Evolutionary conservation across 2,113 vertebrate species (phyloP), one percentile per base, ranked within the genome.

Genomic region (Pelecanus crispus): DNA sequence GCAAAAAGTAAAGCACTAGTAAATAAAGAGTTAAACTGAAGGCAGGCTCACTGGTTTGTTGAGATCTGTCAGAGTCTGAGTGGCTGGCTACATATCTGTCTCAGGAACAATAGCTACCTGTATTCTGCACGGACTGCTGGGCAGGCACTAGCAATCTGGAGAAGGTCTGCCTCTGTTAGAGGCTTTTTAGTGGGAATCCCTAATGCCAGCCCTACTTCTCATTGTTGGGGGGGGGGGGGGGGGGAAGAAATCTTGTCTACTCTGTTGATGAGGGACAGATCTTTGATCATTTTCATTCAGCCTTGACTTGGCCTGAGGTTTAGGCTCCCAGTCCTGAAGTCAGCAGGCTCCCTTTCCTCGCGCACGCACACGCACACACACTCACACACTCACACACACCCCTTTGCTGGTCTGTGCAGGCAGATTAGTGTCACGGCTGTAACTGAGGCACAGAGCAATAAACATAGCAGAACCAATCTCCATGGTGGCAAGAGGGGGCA

Each of bases 71-170:
- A 98, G 97, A 98, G 98, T 95, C 98, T 98, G 98, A 98, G 96
- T 98, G 98, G 98, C 97, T 98, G 98, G 98, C 97, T 98, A 98
- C 98, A 98, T 98, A 97, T 98, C 98, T 98, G 98, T 98, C 98
- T 98, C 97, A 93, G 97, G 98, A 98, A 98, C 98, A 98, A 98
- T 98, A 98, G 98, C 97, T 98, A 98, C 98, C 98, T 98, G 98
- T 98, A 98, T 98, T 98, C 98, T 97, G 97, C 97, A 98, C 53
- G 94, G 98, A 93, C 97, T 96, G 97, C 97, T 98, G 98, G 98
- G 98, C 98, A 98, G 97, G 92, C 97, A 88, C 94, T 95, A 94
- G 95, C 97, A 97, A 94, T 96, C 97, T 95, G 97, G 97, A 97
- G 97, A 97, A 97, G 97, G 95, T 97, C 97, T 98, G 97, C 96